Base-by-base conservation (phyloP, 2,888 invertebrate species). In the Drepanosiphum platanoidis region DNA sequence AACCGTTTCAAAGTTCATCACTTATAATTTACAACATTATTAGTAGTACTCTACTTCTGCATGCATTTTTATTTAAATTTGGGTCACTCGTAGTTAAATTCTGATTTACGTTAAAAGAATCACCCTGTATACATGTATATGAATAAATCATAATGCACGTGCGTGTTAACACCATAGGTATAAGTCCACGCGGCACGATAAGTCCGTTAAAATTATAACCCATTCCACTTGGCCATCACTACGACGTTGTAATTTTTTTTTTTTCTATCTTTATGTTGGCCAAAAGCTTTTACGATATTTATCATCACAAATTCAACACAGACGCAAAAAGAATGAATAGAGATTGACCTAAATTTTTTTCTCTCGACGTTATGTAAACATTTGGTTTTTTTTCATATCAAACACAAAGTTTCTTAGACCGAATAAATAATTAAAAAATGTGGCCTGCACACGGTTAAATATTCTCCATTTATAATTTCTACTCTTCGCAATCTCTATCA, bases 151-250 rank as follows among this genome's bases (percentile, higher is more conserved):
- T 30, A 8, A 27, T 64, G 3, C 32, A 34, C 13, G 4, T 66
- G 15, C 34, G 2, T 34, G 4, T 18, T 66, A 66, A 32, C 66
- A 34, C 5, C 34, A 18, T 34, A 15, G 32, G 4, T 66, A 7
- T 32, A n/a, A n/a, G n/a, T n/a, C n/a, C 34, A 7, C 32, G 18
- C 15, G 34, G 32, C 32, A 18, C 8, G 13, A 66, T 32, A 32
- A 5, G 1, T 15, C 18, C 34, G 1, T 13, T 8, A 15, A 66
- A 66, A 66, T 39, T 70, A 27, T 61, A 61, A 61, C 36, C 27
- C 61, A n/a, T 39, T 77, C 61, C 36, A 77, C 61, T 77, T 77
- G 30, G 58, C 61, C 8, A 36, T 75, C 75, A 36, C n/a, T 32
- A 18, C 58, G 32, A 27, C 61, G 36, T 27, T 15, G 61, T 36